Evolutionary conservation across 1,140 invertebrate species (phyloP).

Genomic region (Mylabris phalerata): DNA sequence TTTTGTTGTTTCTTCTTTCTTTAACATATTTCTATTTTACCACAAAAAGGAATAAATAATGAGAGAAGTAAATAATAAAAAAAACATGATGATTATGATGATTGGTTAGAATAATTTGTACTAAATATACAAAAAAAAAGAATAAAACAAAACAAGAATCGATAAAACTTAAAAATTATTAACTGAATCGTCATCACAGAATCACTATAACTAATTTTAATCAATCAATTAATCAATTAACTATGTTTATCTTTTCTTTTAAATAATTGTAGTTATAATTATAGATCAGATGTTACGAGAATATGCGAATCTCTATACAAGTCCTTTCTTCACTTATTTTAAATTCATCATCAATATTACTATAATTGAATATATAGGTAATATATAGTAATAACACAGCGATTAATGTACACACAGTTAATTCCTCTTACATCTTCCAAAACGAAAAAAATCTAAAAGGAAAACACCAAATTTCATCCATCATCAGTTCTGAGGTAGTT

Average conservation of each 20-base stretch:
- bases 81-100: neutral
- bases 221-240: neutral
- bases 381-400: no score
- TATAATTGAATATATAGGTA: no score
- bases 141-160: constrained; percentile 9
- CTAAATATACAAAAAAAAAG: constrained; percentile 12
- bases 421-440: no score
- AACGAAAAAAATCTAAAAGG: no score
- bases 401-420: no score
- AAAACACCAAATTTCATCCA: no score
- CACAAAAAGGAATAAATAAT: neutral
- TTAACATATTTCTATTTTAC: neutral
- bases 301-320: constrained; percentile 28
- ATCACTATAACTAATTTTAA: constrained; percentile 23
- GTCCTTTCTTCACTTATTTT: neutral
- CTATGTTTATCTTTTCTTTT: neutral
- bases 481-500: neutral
- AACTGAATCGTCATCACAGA: constrained; percentile 23
- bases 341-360: no score
- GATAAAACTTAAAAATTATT: neutral
- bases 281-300: constrained; percentile 24
- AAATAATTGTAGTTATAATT: neutral
- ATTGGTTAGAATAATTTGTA: constrained; percentile 11
- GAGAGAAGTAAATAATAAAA: neutral
- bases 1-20: constrained; percentile 1